Evolutionary conservation across 1,140 invertebrate genomes (phyloP).

Genomic region (Solenopsis invicta): DNA sequence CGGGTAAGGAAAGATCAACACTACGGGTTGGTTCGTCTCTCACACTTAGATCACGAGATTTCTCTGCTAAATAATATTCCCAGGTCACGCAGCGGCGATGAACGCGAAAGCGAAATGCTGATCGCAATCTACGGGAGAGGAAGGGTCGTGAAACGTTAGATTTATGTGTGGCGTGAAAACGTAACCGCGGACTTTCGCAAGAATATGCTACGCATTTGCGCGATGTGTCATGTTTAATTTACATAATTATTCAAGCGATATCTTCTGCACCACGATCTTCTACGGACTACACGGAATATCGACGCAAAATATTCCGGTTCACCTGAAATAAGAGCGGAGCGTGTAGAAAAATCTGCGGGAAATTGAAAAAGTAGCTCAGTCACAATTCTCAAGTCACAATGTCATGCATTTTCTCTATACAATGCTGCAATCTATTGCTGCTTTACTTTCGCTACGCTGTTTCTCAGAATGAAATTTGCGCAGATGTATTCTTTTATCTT

Average conservation of each 20-base stretch:
- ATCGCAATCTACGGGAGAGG: conserved; percentile 50
- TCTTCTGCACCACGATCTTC: background rate
- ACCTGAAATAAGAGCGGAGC: background rate
- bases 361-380: conserved; percentile 37
- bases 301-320: background rate
- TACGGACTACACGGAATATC: background rate
- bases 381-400: conserved; percentile 14
- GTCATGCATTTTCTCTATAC: conserved; percentile 30
- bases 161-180: conserved; percentile 41
- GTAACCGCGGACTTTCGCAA: conserved; percentile 56
- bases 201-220: conserved; percentile 44
- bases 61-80: conserved; percentile 25
- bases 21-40: background rate
- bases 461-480: background rate
- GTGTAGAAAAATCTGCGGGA: conserved; percentile 8
- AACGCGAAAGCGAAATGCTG: conserved; percentile 63
- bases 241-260: conserved; percentile 17
- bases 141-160: conserved; percentile 41
- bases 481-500: background rate
- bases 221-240: conserved; percentile 9
- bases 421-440: background rate
- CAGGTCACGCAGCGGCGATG: conserved; percentile 14
- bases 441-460: background rate
- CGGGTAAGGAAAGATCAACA: conserved; percentile 28
- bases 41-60: background rate